Conservation (phyloP, 2,797 vertebrate genomes). For the Cirrhinus mrigala region DNA sequence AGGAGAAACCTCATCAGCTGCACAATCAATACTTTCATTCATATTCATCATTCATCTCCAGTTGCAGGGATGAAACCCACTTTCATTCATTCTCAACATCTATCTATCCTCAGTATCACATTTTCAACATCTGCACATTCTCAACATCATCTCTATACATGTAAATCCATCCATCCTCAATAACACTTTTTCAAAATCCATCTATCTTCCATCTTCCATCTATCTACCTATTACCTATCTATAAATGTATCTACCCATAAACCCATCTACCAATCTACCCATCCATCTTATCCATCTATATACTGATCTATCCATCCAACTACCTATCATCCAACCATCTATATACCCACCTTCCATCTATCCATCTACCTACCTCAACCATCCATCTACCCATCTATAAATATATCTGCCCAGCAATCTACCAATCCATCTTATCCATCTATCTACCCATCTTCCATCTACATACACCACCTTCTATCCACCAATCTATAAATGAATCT, state of each 20-base stretch:
- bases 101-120: background rate
- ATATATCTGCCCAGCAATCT: rapidly evolving
- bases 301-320: rapidly evolving
- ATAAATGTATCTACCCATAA: rapidly evolving
- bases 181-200: background rate
- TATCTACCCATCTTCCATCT: background rate
- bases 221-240: background rate
- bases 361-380: rapidly evolving
- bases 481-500: background rate
- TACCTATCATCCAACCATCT: rapidly evolving
- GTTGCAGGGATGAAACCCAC: background rate
- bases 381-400: rapidly evolving
- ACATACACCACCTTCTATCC: too few species aligned
- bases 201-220: background rate
- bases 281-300: background rate
- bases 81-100: background rate
- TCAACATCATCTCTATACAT: background rate
- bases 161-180: background rate
- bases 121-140: background rate
- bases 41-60: constrained; percentile 2
- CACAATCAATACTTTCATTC: constrained; percentile 33
- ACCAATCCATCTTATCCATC: background rate
- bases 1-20: constrained; percentile 19
- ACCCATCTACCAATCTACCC: rapidly evolving
- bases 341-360: rapidly evolving